phyloP scores from a whole-genome alignment of 2,888 invertebrate genomes.

The Loripinus fragilis region DNA sequence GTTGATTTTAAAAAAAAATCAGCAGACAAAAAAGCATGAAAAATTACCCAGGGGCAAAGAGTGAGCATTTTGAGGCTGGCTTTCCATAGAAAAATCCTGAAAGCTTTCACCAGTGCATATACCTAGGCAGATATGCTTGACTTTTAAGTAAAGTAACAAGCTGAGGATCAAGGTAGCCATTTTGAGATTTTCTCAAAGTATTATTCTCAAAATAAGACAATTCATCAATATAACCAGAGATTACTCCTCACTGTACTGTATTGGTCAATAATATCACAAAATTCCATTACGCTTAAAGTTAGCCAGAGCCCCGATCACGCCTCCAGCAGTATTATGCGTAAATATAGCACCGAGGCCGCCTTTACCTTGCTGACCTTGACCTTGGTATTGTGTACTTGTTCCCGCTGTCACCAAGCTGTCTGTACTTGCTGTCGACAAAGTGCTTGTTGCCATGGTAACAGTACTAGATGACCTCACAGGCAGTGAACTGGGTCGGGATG shows the following conservation, averaged over 20 bases:
- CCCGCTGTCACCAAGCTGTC: constrained; percentile 37
- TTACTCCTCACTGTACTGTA: constrained; percentile 1
- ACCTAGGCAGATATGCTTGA: too few species aligned
- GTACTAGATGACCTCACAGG: constrained; percentile 29
- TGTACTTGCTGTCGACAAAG: constrained; percentile 11
- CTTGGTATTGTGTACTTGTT: constrained; percentile 12
- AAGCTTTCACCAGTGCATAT: too few species aligned
- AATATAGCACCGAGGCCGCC: constrained; percentile 44
- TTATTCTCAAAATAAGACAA: too few species aligned
- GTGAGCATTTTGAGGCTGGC: too few species aligned
- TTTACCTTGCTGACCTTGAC: constrained; percentile 26
- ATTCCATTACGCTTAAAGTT: constrained; percentile 70
- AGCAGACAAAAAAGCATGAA: too few species aligned
- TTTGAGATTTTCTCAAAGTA: too few species aligned
- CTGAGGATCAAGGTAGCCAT: too few species aligned
- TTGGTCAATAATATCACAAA: constrained; percentile 48
- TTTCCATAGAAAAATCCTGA: too few species aligned
- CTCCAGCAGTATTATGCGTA: constrained; percentile 56
- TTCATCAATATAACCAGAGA: too few species aligned
- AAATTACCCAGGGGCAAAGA: too few species aligned
- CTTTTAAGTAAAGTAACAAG: too few species aligned
- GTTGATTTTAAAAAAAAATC: too few species aligned
- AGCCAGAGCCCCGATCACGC: constrained; percentile 74
- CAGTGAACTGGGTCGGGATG: constrained; percentile 35
- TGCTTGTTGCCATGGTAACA: constrained; percentile 19